Evolutionary conservation across 2,888 invertebrate species (phyloP), one percentile per base, ranked within the genome.

Genomic region (Meta bourneti): DNA sequence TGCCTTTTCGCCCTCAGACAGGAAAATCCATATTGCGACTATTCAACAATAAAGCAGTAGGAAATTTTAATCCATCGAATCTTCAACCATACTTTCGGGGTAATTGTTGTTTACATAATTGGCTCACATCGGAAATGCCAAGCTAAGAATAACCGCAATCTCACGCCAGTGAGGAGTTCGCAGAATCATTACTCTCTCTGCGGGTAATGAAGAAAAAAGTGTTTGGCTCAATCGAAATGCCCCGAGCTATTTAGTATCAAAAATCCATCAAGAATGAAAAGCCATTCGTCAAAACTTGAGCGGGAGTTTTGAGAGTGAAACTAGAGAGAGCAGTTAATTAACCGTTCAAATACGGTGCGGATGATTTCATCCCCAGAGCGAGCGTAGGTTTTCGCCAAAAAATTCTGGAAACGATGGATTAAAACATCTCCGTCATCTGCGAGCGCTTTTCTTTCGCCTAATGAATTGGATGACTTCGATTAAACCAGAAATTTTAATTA

Each of bases 401-500:
- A 79, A 79, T 79, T 34, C 19, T 54, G 19, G 61, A 79, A 79
- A 70, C 20, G 49, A 70, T 52, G 70, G 70, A 87, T 87, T 87
- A 78, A 79, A 79, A 70, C 85, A 85, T 72, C 70, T 79, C 20
- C 75, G 52, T 61, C 34, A 74, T 74, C 71, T 19, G n/a, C 74
- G 20, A 61, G 69, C 19, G 61, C 78, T 87, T 70, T 88, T 88
- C 72, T 74, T 52, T 49, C n/a, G 54, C 20, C 71, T 80, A 88
- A 87, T 80, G 87, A 87, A 87, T 72, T 52, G 74, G 16, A 54
- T 54, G 54, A 72, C 80, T 70, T 88, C 80, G 80, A 88, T 88
- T 61, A 72, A 71, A 61, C 80, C 54, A 49, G 48, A 88, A 80
- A 61, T 88, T 80, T 81, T 88, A 88, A 88, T 88, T 81, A 81